Evolutionary conservation across 2,888 invertebrate genomes (phyloP).

Genomic region (Uloborus plumipes): DNA sequence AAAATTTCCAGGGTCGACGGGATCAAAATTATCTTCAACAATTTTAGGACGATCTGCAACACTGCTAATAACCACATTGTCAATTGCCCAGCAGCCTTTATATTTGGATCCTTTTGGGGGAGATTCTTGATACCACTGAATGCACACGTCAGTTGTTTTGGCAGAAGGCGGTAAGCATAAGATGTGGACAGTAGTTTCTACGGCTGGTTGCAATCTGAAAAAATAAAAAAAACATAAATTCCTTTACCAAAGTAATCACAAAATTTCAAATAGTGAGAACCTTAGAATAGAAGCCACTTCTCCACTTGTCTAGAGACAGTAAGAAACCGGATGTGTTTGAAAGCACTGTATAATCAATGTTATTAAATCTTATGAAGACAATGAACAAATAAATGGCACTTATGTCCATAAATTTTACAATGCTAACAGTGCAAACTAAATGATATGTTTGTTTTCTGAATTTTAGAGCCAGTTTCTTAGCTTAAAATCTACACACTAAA

Average conservation of each 20-base stretch:
- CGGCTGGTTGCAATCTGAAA: slow-evolving; percentile 39
- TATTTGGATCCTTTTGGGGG: slow-evolving; percentile 18
- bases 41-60: slow-evolving; percentile 68
- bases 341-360: too few relatives aligned
- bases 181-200: slow-evolving; percentile 67
- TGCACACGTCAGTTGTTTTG: slow-evolving; percentile 68
- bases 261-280: neutral
- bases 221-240: neutral
- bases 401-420: too few relatives aligned
- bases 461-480: too few relatives aligned
- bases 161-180: slow-evolving; percentile 70
- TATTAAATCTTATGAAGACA: too few relatives aligned
- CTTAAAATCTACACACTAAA: too few relatives aligned
- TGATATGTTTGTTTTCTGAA: too few relatives aligned
- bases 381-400: too few relatives aligned
- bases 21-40: slow-evolving; percentile 72
- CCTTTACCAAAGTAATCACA: neutral
- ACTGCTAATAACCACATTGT: slow-evolving; percentile 71
- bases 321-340: too few relatives aligned
- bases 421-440: too few relatives aligned
- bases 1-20: slow-evolving; percentile 71
- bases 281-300: too few relatives aligned
- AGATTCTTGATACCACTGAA: slow-evolving; percentile 69
- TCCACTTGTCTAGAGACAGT: too few relatives aligned
- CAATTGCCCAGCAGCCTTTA: slow-evolving; percentile 72